Evolutionary conservation across 2,888 invertebrate species (phyloP).

Genomic region (Drosophila cyrtoloma): DNA sequence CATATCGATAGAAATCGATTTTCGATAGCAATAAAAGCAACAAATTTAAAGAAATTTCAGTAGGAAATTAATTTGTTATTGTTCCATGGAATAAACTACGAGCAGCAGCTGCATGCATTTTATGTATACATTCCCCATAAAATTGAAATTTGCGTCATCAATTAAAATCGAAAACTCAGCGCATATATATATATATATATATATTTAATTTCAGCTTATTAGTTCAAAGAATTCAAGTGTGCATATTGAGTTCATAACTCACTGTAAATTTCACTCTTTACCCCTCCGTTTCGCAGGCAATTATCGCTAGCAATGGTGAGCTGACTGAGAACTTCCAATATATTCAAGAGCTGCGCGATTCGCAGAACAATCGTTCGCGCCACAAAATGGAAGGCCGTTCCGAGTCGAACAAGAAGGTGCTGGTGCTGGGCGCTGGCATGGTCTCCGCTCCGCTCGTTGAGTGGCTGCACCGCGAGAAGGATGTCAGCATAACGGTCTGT

Average conservation of each 20-base stretch:
- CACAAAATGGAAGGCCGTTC: slow-evolving; percentile 90
- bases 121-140: not conserved
- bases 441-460: slow-evolving; percentile 98
- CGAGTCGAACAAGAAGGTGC: slow-evolving; percentile 89
- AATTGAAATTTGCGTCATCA: not conserved
- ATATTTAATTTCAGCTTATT: slow-evolving; percentile 5
- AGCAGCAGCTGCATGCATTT: not conserved
- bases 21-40: no score
- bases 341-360: slow-evolving; percentile 94
- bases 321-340: slow-evolving; percentile 97
- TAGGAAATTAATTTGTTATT: not conserved
- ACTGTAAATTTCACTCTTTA: not conserved
- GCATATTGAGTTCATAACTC: slow-evolving; percentile 4
- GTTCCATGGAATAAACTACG: not conserved
- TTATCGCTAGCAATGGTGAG: slow-evolving; percentile 97
- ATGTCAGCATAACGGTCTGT: slow-evolving; percentile 93
- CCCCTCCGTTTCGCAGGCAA: slow-evolving; percentile 88
- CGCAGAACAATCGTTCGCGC: slow-evolving; percentile 88
- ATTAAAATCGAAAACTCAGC: not conserved
- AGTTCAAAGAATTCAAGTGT: slow-evolving; percentile 14
- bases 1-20: no score
- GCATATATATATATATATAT: not conserved
- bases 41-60: not conserved
- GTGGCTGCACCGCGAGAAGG: slow-evolving; percentile 93
- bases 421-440: slow-evolving; percentile 97